Percentiles rank a stretch among this genome's conserved stretches.
Evolutionary conservation across 2,113 vertebrate species (phyloP).

Genomic region (Anolis carolinensis): DNA sequence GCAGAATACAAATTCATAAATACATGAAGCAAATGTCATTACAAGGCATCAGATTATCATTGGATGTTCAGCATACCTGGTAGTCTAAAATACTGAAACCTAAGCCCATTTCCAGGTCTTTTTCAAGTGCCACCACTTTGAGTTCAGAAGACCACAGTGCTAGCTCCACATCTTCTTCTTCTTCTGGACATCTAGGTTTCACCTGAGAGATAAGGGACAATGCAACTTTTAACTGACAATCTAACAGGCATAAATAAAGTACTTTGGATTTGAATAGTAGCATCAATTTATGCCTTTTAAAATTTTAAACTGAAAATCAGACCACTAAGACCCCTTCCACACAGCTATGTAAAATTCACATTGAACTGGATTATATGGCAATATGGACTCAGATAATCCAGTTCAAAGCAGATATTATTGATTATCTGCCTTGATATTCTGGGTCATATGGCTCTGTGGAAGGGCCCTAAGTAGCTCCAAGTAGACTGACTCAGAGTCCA

Average conservation of each 20-base stretch:
- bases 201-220: conserved; percentile 63
- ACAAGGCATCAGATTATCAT: neutral
- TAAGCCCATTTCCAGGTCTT: conserved; percentile 84
- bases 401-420: too few species aligned
- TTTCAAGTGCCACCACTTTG: conserved; percentile 85
- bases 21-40: neutral
- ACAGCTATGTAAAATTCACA: too few species aligned
- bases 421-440: too few species aligned
- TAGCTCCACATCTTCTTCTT: conserved; percentile 85
- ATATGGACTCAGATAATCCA: too few species aligned
- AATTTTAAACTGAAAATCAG: neutral
- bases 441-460: too few species aligned
- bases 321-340: conserved; percentile 35
- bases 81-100: conserved; percentile 99
- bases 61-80: conserved; percentile 80
- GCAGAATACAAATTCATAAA: neutral
- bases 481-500: conserved; percentile 60
- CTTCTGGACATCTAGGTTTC: conserved; percentile 57
- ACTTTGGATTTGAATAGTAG: neutral
- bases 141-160: conserved; percentile 91
- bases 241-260: conserved; percentile 20
- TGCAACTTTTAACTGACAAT: conserved; percentile 16
- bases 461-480: too few species aligned
- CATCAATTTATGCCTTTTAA: neutral
- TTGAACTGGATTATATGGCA: too few species aligned